These are phyloP conservation scores for Misgurnus mizolepis DNA, from an alignment of 2,113 vertebrate species.

Conservation along the genomic window DNA sequence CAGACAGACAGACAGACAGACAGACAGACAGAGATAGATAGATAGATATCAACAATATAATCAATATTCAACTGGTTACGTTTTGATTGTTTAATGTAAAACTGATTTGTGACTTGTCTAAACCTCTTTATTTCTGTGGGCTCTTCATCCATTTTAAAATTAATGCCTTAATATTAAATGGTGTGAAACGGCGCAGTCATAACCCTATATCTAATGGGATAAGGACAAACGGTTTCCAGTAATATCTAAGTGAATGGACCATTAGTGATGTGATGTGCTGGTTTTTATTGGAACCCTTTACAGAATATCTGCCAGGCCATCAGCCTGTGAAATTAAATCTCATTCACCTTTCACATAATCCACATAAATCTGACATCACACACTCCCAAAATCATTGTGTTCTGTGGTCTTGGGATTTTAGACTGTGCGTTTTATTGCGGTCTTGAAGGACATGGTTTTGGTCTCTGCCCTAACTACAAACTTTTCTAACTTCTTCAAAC, in stretches of 20 bases:
- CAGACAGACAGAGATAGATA: too few species aligned
- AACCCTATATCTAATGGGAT: neutral
- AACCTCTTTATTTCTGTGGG: neutral
- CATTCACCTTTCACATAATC: conserved; percentile 35
- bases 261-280: conserved; percentile 45
- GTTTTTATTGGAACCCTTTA: conserved; percentile 48
- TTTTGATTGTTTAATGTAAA: too few species aligned
- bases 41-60: too few species aligned
- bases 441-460: neutral
- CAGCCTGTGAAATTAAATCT: conserved; percentile 68
- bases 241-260: conserved; percentile 29
- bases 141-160: neutral
- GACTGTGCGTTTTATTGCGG: neutral
- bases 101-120: too few species aligned
- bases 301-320: conserved; percentile 57
- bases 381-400: neutral
- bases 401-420: neutral
- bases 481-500: neutral
- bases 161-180: neutral
- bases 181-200: neutral
- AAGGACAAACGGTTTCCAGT: neutral
- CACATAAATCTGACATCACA: conserved; percentile 17
- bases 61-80: too few species aligned
- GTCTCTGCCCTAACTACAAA: neutral
- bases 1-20: too few species aligned